Evolutionary conservation across 1,140 invertebrate species (phyloP), one percentile per base, ranked within the genome.

Genomic region (Portunus trituberculatus): DNA sequence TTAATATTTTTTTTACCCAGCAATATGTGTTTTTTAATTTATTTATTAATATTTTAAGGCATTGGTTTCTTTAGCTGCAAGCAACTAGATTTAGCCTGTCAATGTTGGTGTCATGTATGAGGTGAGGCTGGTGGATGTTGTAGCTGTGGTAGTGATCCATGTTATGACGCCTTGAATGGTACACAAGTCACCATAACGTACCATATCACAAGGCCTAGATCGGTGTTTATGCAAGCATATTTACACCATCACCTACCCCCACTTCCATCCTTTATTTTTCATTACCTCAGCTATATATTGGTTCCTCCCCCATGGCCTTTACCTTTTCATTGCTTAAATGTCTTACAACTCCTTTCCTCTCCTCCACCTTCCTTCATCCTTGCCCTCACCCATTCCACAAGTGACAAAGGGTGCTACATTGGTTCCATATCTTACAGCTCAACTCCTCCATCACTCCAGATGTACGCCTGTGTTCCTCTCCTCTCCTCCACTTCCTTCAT

Each of bases 41-140:
- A 59, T 59, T 59, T 59, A 76, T 25, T 76, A n/a, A n/a, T 76
- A 20, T 76, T 76, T n/a, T 76, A n/a, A 76, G 20, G 67, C 67
- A 76, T n/a, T 76, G 67, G 67, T 76, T 76, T n/a, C 25, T n/a
- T n/a, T 76, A 76, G 67, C 67, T 76, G 67, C 67, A 76, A 76
- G 67, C 67, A 12, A 76, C 67, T 76, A 76, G 67, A 76, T 76
- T 76, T 76, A 76, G 67, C 67, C 67, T 76, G 67, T 76, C 20
- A 76, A n/a, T 76, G 67, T n/a, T 76, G 67, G 67, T 76, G 67
- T 76, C 12, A 76, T 76, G 67, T 76, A 20, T 76, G 16, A 25
- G 67, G 67, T 76, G 67, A 76, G 67, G 67, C 67, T 76, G 67
- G 67, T 76, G 67, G 67, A 76, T 76, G 67, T 76, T n/a, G n/a